phyloP scores from a whole-genome alignment of 2,797 vertebrate species.

The Discoglossus pictus region DNA sequence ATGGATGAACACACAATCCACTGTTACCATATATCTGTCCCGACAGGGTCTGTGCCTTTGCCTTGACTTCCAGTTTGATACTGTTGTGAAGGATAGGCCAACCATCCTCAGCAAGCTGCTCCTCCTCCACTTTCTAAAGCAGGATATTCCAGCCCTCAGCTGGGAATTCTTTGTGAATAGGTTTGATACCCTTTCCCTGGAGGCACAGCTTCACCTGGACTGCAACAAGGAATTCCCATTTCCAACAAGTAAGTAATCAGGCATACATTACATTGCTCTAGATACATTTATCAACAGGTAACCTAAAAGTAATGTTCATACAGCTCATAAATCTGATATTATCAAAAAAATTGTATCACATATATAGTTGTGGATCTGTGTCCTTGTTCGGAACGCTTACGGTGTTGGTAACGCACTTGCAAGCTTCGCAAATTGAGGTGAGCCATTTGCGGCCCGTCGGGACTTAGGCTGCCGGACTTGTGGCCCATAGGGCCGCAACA shows the following conservation, averaged over 20 bases:
- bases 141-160: conserved; percentile 93
- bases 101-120: conserved; percentile 96
- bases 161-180: conserved; percentile 99
- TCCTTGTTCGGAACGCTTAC: no score
- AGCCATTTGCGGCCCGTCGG: no score
- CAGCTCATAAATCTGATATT: background rate
- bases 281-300: no score
- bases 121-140: conserved; percentile 92
- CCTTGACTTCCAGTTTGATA: conserved; percentile 98
- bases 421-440: no score
- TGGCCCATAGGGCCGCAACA: no score
- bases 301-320: background rate
- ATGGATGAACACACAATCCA: no score
- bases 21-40: conserved; percentile 8
- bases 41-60: conserved; percentile 90
- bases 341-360: no score
- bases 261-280: no score
- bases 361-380: no score
- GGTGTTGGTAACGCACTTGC: no score
- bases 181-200: conserved; percentile 94
- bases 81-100: conserved; percentile 93
- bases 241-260: conserved; percentile 84
- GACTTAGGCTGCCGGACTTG: no score
- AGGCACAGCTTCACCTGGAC: conserved; percentile 96
- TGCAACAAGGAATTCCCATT: conserved; percentile 99